Base-by-base conservation (phyloP, 1,140 invertebrate genomes). In the Eufriesea mexicana region DNA sequence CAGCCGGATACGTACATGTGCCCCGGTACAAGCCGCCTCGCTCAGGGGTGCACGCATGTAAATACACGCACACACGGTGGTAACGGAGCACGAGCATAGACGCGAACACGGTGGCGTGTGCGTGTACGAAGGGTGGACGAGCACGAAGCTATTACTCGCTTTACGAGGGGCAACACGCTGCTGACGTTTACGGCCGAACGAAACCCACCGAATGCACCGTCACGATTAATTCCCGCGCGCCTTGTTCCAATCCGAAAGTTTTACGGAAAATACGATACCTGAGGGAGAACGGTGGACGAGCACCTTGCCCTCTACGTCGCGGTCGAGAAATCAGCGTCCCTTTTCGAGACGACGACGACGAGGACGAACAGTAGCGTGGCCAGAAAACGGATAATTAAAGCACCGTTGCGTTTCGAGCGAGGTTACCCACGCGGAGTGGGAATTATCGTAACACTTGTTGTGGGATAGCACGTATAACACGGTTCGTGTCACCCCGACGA, bases 181-280 rank as follows among this genome's bases (percentile, higher is more conserved):
- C 76, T 73, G 86, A 88, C 84, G 76, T 86, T 88, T 88, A 89
- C 80, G 76, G 78, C 16, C 87, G 72, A 85, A 75, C 86, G 70
- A 86, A 86, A 85, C 68, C 71, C n/a, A 51, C 23, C 75, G 75
- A 83, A 83, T 64, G 86, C 77, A 28, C 80, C 54, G 70, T 35
- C 74, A 64, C 78, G 82, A 88, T 88, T 85, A 85, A 88, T 83
- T 79, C 76, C 25, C 67, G 79, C 51, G 64, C 82, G 49, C 70
- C 76, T 67, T 62, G 77, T 62, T 83, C 57, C 75, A 61, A 88
- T 79, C 61, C 55, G 59, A 83, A 88, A 88, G 64, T 88, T 88
- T 74, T 62, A 25, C 71, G 78, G 64, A 85, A 87, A 87, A 87
- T 87, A 85, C 71, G 83, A 81, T 72, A 72, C 57, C 59, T 23